phyloP scores from a whole-genome alignment of 2,113 vertebrate species.

The Talpa occidentalis region DNA sequence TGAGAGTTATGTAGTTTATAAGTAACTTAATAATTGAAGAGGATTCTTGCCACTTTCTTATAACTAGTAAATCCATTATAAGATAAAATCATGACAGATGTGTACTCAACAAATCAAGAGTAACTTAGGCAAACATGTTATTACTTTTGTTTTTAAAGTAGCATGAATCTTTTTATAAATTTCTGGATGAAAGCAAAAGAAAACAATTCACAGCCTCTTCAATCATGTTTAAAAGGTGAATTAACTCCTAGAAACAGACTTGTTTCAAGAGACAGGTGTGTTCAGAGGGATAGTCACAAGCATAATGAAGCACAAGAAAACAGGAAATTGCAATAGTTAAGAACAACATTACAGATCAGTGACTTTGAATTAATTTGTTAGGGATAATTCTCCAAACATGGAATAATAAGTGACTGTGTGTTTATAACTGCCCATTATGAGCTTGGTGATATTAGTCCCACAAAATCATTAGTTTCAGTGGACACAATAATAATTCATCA shows the following conservation, averaged over 20 bases:
- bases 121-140: not conserved
- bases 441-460: not conserved
- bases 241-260: not conserved
- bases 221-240: not conserved
- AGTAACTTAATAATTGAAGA: constrained; percentile 48
- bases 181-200: constrained; percentile 42
- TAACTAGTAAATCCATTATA: constrained; percentile 30
- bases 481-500: not conserved
- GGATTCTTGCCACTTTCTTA: constrained; percentile 18
- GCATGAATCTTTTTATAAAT: not conserved
- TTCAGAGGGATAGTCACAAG: not conserved
- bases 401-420: not conserved
- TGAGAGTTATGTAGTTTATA: constrained; percentile 32
- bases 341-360: not conserved
- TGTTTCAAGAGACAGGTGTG: not conserved
- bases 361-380: not conserved
- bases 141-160: constrained; percentile 28
- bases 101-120: not conserved
- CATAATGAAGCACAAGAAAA: not conserved
- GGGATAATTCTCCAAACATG: not conserved
- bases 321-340: not conserved
- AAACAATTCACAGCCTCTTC: not conserved
- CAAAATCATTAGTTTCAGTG: not conserved
- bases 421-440: not conserved
- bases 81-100: not conserved